Evolutionary conservation across 2,888 invertebrate species (phyloP), one percentile per base, ranked within the genome.

Genomic region (Gonocerus acuteangulatus): DNA sequence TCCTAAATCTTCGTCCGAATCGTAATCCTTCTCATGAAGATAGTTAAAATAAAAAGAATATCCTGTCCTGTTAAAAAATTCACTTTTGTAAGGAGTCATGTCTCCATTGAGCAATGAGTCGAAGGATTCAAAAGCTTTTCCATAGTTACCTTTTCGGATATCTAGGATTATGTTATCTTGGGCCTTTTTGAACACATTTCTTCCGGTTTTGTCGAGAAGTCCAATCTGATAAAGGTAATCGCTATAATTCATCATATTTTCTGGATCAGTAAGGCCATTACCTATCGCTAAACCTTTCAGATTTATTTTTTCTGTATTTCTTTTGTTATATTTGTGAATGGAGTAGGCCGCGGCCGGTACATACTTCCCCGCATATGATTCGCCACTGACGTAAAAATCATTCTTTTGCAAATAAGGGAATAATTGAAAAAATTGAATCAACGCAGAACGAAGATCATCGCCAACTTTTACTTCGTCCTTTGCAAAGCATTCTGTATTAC

Each of bases 351-450:
- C 73, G 0, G 91, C 88, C 1, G 94, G 94, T 0, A 84, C 81
- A 71, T 85, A 85, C 72, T 84, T 84, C 0, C 94, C 93, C 45
- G 83, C 92, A 71, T 93, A 93, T 0, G 91, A 92, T 76, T 95
- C 94, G 1, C 95, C 95, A 0, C 89, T 85, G 0, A 91, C 82
- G 76, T 83, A 95, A 73, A 95, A 93, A 54, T 86, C 86, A 69
- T 85, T 86, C 1, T 76, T 71, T 70, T 82, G 82, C 22, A 87
- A 75, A 69, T 89, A 84, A 0, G 87, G 85, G 72, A 94, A 95
- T 1, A 95, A 72, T 65, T 82, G 78, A 73, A 91, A 93, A 72
- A 95, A 89, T 73, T 95, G 95, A 39, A 78, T 74, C 2, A 93
- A 70, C 0, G 86, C 87, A 58, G 80, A 79, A 70, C 90, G 87